Evolutionary conservation across 2,888 invertebrate species (phyloP).

Genomic region (Aphodius granarius): DNA sequence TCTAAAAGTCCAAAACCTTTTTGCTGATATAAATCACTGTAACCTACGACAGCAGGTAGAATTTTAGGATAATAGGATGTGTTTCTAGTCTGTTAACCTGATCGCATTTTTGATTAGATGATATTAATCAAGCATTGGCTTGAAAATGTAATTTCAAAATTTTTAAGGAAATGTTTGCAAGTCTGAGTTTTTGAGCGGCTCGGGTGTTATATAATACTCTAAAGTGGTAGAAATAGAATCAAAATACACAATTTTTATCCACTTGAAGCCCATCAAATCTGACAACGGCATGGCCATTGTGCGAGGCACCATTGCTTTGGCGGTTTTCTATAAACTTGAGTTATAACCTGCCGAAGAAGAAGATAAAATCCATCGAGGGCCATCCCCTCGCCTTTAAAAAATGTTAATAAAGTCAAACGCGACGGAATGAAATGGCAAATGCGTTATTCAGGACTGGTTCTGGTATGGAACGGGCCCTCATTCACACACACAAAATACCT

Average conservation of each 20-base stretch:
- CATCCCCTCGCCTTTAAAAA: background rate
- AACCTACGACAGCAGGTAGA: background rate
- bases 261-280: background rate
- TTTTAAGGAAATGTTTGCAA: no score
- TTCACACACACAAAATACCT: conserved; percentile 6
- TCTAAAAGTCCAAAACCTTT: background rate
- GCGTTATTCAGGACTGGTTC: background rate
- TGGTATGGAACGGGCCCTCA: background rate
- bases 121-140: background rate
- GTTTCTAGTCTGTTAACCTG: background rate
- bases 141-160: no score
- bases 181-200: no score
- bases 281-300: background rate
- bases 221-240: no score
- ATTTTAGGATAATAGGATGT: background rate
- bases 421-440: background rate
- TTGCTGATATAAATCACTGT: background rate
- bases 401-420: background rate
- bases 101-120: background rate
- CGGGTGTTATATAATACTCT: no score
- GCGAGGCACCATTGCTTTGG: background rate
- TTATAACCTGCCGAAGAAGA: background rate
- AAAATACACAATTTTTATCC: background rate
- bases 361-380: background rate
- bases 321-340: background rate